A percentile compares a stretch with the other conserved stretches of the same genome.
phyloP scores from a whole-genome alignment of 2,888 invertebrate genomes.

The Leptopilina drosophilae region DNA sequence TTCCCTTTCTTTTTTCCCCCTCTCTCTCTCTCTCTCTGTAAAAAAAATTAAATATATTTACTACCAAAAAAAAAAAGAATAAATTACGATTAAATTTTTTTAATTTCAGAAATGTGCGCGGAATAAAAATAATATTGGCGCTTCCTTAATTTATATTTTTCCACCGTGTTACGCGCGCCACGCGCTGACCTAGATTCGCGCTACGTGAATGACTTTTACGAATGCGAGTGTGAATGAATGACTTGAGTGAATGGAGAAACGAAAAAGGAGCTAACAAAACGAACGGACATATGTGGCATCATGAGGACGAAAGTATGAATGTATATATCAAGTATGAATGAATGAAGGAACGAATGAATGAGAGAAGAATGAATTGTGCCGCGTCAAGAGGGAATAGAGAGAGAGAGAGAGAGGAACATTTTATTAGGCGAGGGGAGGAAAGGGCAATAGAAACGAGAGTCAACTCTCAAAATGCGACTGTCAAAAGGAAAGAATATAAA shows the following conservation, averaged over 20 bases:
- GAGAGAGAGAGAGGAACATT: constrained; percentile 2
- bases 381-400: constrained; percentile 44
- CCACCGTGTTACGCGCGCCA: constrained; percentile 47
- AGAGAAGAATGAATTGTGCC: constrained; percentile 50
- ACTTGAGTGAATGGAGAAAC: constrained; percentile 50
- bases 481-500: not conserved
- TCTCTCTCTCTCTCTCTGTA: too few relatives aligned
- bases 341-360: constrained; percentile 54
- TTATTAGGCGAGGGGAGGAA: constrained; percentile 47
- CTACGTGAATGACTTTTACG: constrained; percentile 63
- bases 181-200: constrained; percentile 63
- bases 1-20: too few relatives aligned
- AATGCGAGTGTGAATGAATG: constrained; percentile 55
- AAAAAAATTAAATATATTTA: too few relatives aligned
- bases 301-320: constrained; percentile 57
- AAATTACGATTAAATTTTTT: too few relatives aligned
- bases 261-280: constrained; percentile 37
- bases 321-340: constrained; percentile 61
- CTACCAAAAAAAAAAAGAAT: too few relatives aligned
- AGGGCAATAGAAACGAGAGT: constrained; percentile 42
- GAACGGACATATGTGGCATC: constrained; percentile 54
- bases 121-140: constrained; percentile 1
- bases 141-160: constrained; percentile 30
- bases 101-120: too few relatives aligned
- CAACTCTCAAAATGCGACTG: constrained; percentile 35